Base-by-base conservation (phyloP, 2,113 vertebrate species). In the Pleuronectes platessa region DNA sequence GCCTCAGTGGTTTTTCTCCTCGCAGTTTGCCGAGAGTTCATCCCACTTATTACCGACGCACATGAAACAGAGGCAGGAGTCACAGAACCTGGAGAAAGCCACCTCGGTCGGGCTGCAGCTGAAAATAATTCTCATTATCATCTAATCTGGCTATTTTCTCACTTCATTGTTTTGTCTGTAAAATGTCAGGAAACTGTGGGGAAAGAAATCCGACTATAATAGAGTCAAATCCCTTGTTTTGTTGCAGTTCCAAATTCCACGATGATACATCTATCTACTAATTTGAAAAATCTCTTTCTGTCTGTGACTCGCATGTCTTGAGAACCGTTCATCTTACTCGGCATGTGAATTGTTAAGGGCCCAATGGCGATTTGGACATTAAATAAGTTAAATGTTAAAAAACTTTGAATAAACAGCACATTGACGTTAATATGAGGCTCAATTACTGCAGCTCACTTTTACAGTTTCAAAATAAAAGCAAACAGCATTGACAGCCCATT, bases 21-120 rank as follows among this genome's bases (percentile, higher is more conserved):
- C 53, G 73, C 55, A 26, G 24, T 37, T 71, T 13, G 23, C 9
- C 21, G 6, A 56, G 21, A 26, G 17, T 69, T 76, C n/a, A 42
- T 67, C 11, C 71, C 23, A 23, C 49, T 63, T 59, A 8, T 68
- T 47, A 6, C n/a, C 62, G 10, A 18, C 27, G 55, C 27, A 8
- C 42, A 17, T 3, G n/a, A 27, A 59, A 26, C 4, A 37, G n/a
- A 65, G n/a, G 8, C 3, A 54, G 51, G 20, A 23, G n/a, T 27
- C 7, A 26, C 37, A 31, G 40, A 47, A 17, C 2, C 3, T 23
- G 35, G 24, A 35, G 54, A 0, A 8, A 53, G 45, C 6, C 20
- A 27, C 2, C 42, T 63, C 14, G 15, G 0, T 26, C 5, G 2
- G 17, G 4, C 17, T 21, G 26, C 31, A 60, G 27, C 1, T 26